Conservation (phyloP, 2,113 vertebrate species). For the Sminthopsis crassicaudata region DNA sequence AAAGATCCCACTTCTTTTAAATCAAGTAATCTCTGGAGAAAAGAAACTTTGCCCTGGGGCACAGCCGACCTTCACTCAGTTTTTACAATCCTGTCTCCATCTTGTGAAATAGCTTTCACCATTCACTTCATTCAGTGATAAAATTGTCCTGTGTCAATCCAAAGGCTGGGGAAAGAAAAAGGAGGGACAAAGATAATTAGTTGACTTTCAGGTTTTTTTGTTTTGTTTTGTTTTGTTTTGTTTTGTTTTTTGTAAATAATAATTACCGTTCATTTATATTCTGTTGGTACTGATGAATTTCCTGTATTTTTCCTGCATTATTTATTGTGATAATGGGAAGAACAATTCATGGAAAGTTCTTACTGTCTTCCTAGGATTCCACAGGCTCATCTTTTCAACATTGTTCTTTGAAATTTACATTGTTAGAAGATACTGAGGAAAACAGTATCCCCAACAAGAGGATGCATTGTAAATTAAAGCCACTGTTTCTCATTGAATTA, state of each 20-base stretch:
- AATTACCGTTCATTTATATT: not conserved
- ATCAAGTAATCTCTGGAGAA: too few relatives aligned
- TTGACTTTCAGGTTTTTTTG: not conserved
- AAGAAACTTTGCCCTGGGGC: too few relatives aligned
- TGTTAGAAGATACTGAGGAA: not conserved
- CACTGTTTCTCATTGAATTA: constrained; percentile 25
- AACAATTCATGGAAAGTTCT: not conserved
- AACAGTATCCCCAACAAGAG: not conserved
- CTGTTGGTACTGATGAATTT: not conserved
- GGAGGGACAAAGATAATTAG: not conserved
- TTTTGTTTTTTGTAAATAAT: not conserved
- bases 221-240: too few relatives aligned
- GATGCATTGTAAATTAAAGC: not conserved
- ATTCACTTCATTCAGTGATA: not conserved
- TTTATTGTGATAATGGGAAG: not conserved
- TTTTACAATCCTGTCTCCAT: too few relatives aligned
- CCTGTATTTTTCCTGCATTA: not conserved
- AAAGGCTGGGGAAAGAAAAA: not conserved
- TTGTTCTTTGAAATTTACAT: not conserved
- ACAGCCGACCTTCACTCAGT: too few relatives aligned
- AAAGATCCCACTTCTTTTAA: too few relatives aligned
- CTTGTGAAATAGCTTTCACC: too few relatives aligned
- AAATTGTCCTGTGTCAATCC: not conserved
- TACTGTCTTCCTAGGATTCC: not conserved
- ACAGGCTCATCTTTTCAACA: not conserved